These are phyloP conservation scores for Spodoptera littoralis DNA, from an alignment of 2,888 invertebrate species.

Conservation along the genomic window DNA sequence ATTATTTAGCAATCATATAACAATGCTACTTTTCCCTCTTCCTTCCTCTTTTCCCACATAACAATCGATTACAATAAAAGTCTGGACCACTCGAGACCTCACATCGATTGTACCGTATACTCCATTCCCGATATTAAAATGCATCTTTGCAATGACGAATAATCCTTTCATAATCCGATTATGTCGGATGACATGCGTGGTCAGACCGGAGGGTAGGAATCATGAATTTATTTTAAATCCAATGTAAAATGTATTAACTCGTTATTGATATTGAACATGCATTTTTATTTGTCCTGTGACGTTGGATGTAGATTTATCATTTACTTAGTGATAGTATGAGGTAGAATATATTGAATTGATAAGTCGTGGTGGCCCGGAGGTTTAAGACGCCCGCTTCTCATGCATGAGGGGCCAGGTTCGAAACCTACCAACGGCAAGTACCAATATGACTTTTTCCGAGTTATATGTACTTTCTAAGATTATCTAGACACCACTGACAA, in stretches of 20 bases:
- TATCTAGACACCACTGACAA: too few relatives aligned
- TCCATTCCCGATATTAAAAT: conserved; percentile 57
- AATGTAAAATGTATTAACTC: conserved; percentile 15
- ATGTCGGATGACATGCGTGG: conserved; percentile 49
- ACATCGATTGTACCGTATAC: conserved; percentile 31
- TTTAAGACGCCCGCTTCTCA: too few relatives aligned
- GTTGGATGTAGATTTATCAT: too few relatives aligned
- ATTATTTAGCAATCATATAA: not conserved
- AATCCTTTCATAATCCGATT: conserved; percentile 59
- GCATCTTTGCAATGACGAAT: conserved; percentile 57
- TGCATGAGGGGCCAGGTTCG: too few relatives aligned
- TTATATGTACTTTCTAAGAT: too few relatives aligned
- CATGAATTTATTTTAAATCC: conserved; percentile 22
- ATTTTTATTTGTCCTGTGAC: too few relatives aligned
- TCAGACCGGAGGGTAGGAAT: conserved; percentile 4
- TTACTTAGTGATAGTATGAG: too few relatives aligned
- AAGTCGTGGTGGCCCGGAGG: too few relatives aligned
- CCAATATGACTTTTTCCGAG: too few relatives aligned
- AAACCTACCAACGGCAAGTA: too few relatives aligned
- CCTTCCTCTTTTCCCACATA: not conserved
- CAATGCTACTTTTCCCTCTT: not conserved
- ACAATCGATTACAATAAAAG: conserved; percentile 13
- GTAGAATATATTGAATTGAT: too few relatives aligned
- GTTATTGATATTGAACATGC: not conserved
- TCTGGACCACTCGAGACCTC: conserved; percentile 10